Percentiles rank a stretch among this genome's conserved stretches.
Evolutionary conservation across 2,797 vertebrate genomes (phyloP).

Genomic region (Argyrosomus regius): DNA sequence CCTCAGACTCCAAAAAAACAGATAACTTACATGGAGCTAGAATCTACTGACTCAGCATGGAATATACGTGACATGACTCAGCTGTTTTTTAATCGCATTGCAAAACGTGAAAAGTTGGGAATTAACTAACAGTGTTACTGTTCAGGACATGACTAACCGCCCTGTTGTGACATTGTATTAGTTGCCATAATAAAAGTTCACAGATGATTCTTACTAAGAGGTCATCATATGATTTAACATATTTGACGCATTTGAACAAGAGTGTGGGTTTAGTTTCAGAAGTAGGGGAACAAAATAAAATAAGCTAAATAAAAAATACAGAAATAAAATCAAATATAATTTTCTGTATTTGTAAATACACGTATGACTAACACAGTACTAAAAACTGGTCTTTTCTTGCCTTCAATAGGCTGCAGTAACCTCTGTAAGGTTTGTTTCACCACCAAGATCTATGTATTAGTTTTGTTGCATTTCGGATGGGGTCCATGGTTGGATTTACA

Average conservation of each 20-base stretch:
- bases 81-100: slow-evolving; percentile 2
- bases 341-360: neutral
- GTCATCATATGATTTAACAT: neutral
- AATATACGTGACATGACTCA: slow-evolving; percentile 35
- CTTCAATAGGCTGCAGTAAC: too few relatives aligned
- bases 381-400: too few relatives aligned
- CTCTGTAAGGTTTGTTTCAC: too few relatives aligned
- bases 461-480: neutral
- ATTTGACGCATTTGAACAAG: neutral
- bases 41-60: slow-evolving; percentile 24
- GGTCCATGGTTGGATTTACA: neutral
- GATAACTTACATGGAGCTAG: neutral
- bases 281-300: neutral
- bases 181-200: neutral
- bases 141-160: slow-evolving; percentile 35
- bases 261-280: neutral
- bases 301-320: neutral
- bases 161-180: neutral
- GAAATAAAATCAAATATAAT: neutral
- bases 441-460: neutral
- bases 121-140: slow-evolving; percentile 40
- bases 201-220: neutral
- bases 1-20: neutral
- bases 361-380: too few relatives aligned
- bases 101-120: slow-evolving; percentile 18